Conservation (phyloP, 2,797 vertebrate species). For the Mormyrus proboscirostris region DNA sequence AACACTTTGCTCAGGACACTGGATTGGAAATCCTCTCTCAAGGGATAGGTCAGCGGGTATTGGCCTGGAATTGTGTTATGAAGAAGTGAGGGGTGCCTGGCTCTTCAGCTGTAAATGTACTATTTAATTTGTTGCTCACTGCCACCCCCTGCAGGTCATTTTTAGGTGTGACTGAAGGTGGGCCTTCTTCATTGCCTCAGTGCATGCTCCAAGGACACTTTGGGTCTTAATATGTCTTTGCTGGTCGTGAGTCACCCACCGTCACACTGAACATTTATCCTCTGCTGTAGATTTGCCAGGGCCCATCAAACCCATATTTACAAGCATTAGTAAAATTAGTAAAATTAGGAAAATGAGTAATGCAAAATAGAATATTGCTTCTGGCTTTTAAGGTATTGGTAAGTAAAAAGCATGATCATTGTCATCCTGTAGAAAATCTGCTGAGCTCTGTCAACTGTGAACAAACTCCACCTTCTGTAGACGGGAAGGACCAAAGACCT, state of each 20-base stretch:
- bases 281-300: neutral
- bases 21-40: slow-evolving; percentile 40
- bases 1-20: slow-evolving; percentile 22
- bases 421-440: neutral
- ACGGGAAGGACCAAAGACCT: neutral
- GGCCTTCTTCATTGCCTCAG: neutral
- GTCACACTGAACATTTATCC: neutral
- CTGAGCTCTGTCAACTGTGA: neutral
- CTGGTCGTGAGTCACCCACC: neutral
- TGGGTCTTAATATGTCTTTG: neutral
- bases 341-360: neutral
- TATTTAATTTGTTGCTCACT: neutral
- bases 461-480: neutral
- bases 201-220: neutral
- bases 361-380: neutral
- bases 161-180: neutral
- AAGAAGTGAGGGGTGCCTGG: slow-evolving; percentile 29
- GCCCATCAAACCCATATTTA: neutral
- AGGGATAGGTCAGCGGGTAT: slow-evolving; percentile 50
- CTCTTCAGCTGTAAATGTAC: neutral
- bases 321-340: neutral
- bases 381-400: neutral
- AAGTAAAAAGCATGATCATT: neutral
- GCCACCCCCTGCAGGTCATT: neutral
- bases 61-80: slow-evolving; percentile 34